Evolutionary conservation across 2,888 invertebrate species (phyloP).

Genomic region (Erebia palarica): DNA sequence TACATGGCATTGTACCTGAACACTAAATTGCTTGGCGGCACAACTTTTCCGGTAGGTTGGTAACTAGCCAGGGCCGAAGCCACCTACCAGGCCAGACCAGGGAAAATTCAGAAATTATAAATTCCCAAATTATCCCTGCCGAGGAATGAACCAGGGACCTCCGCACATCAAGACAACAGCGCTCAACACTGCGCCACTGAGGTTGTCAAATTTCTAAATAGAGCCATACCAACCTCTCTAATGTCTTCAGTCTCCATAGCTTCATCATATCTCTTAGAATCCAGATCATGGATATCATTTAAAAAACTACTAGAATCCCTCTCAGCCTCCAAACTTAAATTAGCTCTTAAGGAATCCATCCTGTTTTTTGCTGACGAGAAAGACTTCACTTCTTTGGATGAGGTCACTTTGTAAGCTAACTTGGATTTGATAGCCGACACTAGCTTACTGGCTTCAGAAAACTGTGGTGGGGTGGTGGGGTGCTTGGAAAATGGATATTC

Average conservation of each 20-base stretch:
- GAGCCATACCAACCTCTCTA: slow-evolving; percentile 56
- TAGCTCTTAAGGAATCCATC: slow-evolving; percentile 56
- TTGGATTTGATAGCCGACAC: slow-evolving; percentile 75
- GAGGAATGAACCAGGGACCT: too few relatives aligned
- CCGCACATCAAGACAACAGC: too few relatives aligned
- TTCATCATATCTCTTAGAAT: slow-evolving; percentile 46
- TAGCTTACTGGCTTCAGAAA: slow-evolving; percentile 72
- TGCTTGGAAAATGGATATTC: slow-evolving; percentile 73
- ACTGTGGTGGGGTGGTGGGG: slow-evolving; percentile 74
- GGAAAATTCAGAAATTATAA: too few relatives aligned
- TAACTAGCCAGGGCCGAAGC: too few relatives aligned
- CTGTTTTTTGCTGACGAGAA: slow-evolving; percentile 60
- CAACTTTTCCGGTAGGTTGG: too few relatives aligned
- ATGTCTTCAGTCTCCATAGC: slow-evolving; percentile 68
- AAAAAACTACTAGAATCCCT: slow-evolving; percentile 32
- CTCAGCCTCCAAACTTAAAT: slow-evolving; percentile 54
- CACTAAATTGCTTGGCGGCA: too few relatives aligned
- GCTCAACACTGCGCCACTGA: too few relatives aligned
- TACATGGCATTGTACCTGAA: too few relatives aligned
- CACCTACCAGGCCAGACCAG: too few relatives aligned
- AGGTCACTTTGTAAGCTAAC: slow-evolving; percentile 57
- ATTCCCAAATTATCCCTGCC: too few relatives aligned
- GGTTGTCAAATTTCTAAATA: neutral
- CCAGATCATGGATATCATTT: slow-evolving; percentile 21
- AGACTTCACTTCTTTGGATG: slow-evolving; percentile 51